These are phyloP conservation scores for Metacarcinus magister DNA, from an alignment of 2,888 invertebrate genomes.

Conservation along the genomic window DNA sequence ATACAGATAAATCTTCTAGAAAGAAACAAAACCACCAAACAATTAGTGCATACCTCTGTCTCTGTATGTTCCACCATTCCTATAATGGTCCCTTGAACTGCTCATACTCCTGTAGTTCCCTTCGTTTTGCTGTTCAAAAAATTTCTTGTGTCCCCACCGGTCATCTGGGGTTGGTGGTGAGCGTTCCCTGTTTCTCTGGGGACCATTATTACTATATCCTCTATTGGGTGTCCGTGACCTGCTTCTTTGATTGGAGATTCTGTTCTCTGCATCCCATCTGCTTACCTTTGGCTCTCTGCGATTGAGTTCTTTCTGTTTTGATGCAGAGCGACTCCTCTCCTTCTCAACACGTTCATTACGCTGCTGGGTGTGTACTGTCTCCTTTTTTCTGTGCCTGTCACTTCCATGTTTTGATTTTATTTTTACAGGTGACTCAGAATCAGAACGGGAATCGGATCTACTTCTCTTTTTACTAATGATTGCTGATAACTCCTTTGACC, in stretches of 20 bases:
- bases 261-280: slow-evolving; percentile 36
- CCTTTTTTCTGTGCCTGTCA: background rate
- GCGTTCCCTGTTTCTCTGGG: slow-evolving; percentile 63
- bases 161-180: slow-evolving; percentile 81
- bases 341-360: background rate
- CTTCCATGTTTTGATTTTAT: background rate
- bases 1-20: background rate
- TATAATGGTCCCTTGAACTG: slow-evolving; percentile 49
- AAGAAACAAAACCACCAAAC: background rate
- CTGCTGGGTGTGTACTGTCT: background rate
- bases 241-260: background rate
- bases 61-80: slow-evolving; percentile 67
- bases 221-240: slow-evolving; percentile 15
- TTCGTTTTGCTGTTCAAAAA: slow-evolving; percentile 77
- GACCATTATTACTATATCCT: background rate
- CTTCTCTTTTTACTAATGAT: slow-evolving; percentile 34
- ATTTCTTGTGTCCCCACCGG: slow-evolving; percentile 80
- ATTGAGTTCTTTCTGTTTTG: slow-evolving; percentile 35
- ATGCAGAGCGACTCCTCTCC: slow-evolving; percentile 14
- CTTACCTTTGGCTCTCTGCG: background rate
- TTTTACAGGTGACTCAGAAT: background rate
- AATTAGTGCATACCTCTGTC: slow-evolving; percentile 55
- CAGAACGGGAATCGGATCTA: background rate
- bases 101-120: slow-evolving; percentile 50
- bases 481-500: slow-evolving; percentile 35